Percentiles rank a stretch among this genome's conserved stretches.
phyloP scores from a whole-genome alignment of 2,113 vertebrate genomes.

The Pholis gunnellus region DNA sequence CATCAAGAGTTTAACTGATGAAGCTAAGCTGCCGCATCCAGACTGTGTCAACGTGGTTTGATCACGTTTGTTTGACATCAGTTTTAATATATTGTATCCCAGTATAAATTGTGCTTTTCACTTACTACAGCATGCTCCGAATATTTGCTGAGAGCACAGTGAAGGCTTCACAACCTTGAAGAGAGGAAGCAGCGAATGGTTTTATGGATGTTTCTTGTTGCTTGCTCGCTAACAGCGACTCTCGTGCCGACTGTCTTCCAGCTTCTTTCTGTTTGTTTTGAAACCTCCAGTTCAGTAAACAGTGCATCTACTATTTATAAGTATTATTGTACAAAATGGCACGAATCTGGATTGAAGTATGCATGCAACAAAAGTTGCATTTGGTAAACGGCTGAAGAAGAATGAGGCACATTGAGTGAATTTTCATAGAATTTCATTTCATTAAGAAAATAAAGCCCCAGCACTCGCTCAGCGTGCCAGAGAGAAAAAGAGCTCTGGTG shows the following conservation, averaged over 20 bases:
- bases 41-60: not conserved
- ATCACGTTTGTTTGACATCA: not conserved
- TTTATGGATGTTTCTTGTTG: constrained; percentile 5
- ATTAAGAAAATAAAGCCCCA: constrained; percentile 1
- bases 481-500: constrained; percentile 24
- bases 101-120: not conserved
- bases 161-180: constrained; percentile 16
- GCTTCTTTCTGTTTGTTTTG: not conserved
- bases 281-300: not conserved
- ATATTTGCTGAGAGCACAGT: not conserved
- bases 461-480: constrained; percentile 15
- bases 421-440: constrained; percentile 6
- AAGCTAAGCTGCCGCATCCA: not conserved
- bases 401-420: not conserved
- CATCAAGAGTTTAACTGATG: not conserved
- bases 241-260: not conserved
- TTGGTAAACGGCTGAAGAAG: not conserved
- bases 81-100: not conserved
- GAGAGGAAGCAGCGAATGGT: not conserved
- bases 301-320: not conserved
- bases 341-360: constrained; percentile 8
- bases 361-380: constrained; percentile 2
- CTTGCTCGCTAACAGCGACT: not conserved
- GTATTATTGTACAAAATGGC: not conserved
- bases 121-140: not conserved